A percentile compares a stretch with the other conserved stretches of the same genome.
These are phyloP conservation scores for Phyllopteryx taeniolatus DNA, from an alignment of 2,113 vertebrate genomes.

Conservation along the genomic window DNA sequence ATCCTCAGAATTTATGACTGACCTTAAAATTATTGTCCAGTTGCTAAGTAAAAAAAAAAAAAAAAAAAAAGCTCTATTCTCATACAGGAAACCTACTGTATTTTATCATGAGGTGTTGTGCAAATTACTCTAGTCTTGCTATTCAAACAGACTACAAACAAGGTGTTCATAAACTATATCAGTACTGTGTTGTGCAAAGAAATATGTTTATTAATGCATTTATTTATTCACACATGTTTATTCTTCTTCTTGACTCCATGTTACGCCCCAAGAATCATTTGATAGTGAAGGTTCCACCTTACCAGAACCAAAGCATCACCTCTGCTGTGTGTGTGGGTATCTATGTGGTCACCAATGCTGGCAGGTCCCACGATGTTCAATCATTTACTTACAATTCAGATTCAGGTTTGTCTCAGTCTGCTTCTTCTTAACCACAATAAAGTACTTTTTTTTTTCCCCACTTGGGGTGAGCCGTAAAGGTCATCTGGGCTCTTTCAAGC, in stretches of 20 bases:
- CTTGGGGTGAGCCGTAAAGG: neutral
- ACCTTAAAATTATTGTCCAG: neutral
- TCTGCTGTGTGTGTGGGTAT: conserved; percentile 89
- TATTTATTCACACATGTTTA: neutral
- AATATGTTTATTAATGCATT: neutral
- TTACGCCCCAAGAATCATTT: conserved; percentile 85
- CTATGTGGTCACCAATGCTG: conserved; percentile 93
- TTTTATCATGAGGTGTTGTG: neutral
- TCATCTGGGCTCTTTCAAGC: neutral
- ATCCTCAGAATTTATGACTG: neutral
- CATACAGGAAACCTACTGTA: neutral
- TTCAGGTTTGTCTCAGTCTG: conserved; percentile 73
- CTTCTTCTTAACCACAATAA: conserved; percentile 5
- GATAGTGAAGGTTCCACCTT: conserved; percentile 94
- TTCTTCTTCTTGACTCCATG: neutral
- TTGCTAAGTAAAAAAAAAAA: neutral
- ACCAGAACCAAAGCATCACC: conserved; percentile 86
- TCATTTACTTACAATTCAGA: conserved; percentile 96
- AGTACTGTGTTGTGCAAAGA: neutral
- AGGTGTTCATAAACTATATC: neutral
- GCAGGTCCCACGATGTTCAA: conserved; percentile 92
- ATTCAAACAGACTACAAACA: no score
- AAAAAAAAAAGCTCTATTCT: neutral
- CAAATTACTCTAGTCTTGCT: neutral
- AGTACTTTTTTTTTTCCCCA: neutral